phyloP scores from a whole-genome alignment of 2,888 invertebrate genomes.

The Stenodera caucasica region DNA sequence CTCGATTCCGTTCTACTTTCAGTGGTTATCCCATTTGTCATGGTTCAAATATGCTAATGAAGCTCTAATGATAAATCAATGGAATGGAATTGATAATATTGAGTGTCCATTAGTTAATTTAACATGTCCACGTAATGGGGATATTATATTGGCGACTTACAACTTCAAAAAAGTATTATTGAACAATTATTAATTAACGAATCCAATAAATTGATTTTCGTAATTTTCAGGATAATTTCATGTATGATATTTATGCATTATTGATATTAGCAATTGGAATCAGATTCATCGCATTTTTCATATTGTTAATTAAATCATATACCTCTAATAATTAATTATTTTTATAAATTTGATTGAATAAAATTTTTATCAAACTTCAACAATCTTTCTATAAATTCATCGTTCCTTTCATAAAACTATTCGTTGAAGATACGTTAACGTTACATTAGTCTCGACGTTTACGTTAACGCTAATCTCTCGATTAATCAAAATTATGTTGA shows the following conservation, averaged over 20 bases:
- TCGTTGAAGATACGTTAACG: no score
- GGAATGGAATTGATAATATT: constrained; percentile 77
- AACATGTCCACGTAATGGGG: constrained; percentile 78
- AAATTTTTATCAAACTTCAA: not conserved
- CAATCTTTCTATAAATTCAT: no score
- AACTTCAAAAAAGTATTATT: constrained; percentile 79
- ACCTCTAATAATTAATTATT: not conserved
- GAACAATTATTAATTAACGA: no score
- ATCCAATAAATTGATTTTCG: constrained; percentile 19
- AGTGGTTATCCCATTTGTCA: constrained; percentile 85
- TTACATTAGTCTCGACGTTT: no score
- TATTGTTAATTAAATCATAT: constrained; percentile 63
- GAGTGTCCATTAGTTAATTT: constrained; percentile 68
- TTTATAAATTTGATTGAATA: not conserved
- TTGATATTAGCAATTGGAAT: constrained; percentile 72
- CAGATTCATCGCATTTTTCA: constrained; percentile 74
- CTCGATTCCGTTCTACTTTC: constrained; percentile 80
- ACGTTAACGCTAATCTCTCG: no score
- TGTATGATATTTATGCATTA: constrained; percentile 72
- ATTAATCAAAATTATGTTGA: no score
- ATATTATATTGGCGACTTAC: constrained; percentile 74
- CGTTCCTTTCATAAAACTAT: no score
- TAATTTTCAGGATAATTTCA: constrained; percentile 65
- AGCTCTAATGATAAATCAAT: constrained; percentile 85
- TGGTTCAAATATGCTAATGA: constrained; percentile 95